Conservation (phyloP, 2,888 invertebrate species). For the Epinotia bilunana region DNA sequence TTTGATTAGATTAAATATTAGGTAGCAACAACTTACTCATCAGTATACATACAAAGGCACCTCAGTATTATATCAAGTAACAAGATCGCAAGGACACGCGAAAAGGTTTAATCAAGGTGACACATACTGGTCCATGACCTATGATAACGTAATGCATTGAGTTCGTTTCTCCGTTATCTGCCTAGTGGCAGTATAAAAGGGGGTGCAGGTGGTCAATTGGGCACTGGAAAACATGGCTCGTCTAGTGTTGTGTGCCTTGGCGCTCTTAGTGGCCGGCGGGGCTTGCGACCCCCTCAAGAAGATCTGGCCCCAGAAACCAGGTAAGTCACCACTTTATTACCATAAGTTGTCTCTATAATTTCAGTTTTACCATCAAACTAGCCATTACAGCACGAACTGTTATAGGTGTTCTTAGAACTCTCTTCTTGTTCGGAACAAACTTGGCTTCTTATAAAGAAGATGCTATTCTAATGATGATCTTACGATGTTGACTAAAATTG, state of each 20-base stretch:
- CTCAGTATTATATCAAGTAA: neutral
- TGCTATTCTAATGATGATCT: no score
- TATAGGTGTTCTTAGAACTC: neutral
- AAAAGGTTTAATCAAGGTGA: slow-evolving; percentile 33
- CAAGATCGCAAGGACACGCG: neutral
- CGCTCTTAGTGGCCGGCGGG: slow-evolving; percentile 68
- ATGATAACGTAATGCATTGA: slow-evolving; percentile 37
- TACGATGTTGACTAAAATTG: no score
- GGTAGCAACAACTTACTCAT: no score
- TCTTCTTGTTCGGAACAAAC: no score
- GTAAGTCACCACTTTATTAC: slow-evolving; percentile 59
- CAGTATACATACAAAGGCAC: no score
- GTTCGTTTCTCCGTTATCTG: slow-evolving; percentile 43
- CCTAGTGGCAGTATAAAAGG: slow-evolving; percentile 51
- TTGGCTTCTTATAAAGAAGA: no score
- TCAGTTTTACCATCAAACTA: neutral
- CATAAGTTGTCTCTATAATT: neutral
- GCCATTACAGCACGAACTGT: neutral
- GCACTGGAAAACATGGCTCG: slow-evolving; percentile 70
- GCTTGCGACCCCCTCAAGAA: slow-evolving; percentile 60
- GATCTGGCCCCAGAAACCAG: slow-evolving; percentile 61
- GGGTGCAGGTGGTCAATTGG: slow-evolving; percentile 43
- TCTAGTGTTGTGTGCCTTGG: slow-evolving; percentile 68
- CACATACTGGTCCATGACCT: slow-evolving; percentile 30
- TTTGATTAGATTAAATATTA: no score